phyloP scores from a whole-genome alignment of 1,140 invertebrate species.

The Ylistrum balloti region DNA sequence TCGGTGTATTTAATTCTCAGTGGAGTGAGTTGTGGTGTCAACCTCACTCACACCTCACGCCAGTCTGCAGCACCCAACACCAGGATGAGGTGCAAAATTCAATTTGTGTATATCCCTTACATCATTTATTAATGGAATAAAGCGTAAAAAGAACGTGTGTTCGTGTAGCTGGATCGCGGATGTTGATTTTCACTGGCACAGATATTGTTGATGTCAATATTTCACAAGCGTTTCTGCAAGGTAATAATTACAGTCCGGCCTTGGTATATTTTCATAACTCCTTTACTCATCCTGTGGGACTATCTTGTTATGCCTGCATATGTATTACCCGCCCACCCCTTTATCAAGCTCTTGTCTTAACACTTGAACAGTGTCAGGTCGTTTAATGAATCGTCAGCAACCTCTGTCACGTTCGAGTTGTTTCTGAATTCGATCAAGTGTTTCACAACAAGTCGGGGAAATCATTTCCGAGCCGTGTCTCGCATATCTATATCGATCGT shows the following conservation, averaged over 20 bases:
- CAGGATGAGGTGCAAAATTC: slow-evolving; percentile 5
- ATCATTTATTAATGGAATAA: slow-evolving; percentile 40
- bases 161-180: not conserved
- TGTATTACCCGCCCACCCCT: too few species aligned
- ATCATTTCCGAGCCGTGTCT: not conserved
- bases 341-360: too few species aligned
- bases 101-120: slow-evolving; percentile 10
- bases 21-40: not conserved
- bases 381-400: too few species aligned
- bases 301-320: too few species aligned
- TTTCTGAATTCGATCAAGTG: too few species aligned
- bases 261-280: too few species aligned
- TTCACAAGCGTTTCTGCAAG: not conserved
- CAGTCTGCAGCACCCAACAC: not conserved
- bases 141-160: not conserved
- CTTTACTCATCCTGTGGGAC: too few species aligned
- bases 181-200: not conserved
- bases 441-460: too few species aligned
- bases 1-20: not conserved
- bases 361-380: too few species aligned
- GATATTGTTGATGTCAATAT: not conserved
- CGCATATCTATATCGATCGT: not conserved
- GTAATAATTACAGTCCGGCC: too few species aligned
- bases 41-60: not conserved
- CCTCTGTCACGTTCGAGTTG: too few species aligned